These are phyloP conservation scores for Vimba vimba DNA, from an alignment of 2,113 vertebrate genomes.

Conservation along the genomic window DNA sequence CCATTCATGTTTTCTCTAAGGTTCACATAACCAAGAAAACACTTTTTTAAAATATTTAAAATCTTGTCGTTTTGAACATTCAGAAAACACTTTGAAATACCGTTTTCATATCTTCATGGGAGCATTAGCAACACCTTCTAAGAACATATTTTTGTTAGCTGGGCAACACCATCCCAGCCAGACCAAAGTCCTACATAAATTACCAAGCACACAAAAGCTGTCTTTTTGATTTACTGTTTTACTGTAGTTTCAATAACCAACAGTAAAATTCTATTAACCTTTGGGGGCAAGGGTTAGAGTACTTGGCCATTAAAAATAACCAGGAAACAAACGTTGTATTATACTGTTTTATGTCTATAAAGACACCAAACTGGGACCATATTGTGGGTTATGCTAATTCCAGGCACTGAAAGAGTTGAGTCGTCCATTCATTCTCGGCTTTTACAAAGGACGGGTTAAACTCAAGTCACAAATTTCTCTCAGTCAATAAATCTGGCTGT, in stretches of 20 bases:
- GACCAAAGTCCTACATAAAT: slow-evolving; percentile 32
- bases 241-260: slow-evolving; percentile 8
- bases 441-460: not conserved
- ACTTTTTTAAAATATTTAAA: not conserved
- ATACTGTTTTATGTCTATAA: not conserved
- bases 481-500: not conserved
- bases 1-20: not conserved
- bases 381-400: slow-evolving; percentile 24
- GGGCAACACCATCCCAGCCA: not conserved
- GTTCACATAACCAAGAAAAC: not conserved
- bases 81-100: not conserved
- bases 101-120: not conserved
- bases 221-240: slow-evolving; percentile 9
- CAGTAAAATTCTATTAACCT: not conserved
- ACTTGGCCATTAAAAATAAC: slow-evolving; percentile 16
- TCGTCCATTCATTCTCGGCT: not conserved
- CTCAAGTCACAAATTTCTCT: not conserved
- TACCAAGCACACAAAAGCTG: slow-evolving; percentile 12
- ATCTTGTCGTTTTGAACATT: not conserved
- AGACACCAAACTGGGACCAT: not conserved
- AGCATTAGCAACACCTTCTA: not conserved
- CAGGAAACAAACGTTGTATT: not conserved
- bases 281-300: slow-evolving; percentile 1
- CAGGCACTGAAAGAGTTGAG: not conserved
- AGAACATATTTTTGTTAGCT: not conserved